Percentiles rank a stretch among this genome's conserved stretches.
Evolutionary conservation across 2,888 invertebrate species (phyloP).

Genomic region (Clunio marinus): DNA sequence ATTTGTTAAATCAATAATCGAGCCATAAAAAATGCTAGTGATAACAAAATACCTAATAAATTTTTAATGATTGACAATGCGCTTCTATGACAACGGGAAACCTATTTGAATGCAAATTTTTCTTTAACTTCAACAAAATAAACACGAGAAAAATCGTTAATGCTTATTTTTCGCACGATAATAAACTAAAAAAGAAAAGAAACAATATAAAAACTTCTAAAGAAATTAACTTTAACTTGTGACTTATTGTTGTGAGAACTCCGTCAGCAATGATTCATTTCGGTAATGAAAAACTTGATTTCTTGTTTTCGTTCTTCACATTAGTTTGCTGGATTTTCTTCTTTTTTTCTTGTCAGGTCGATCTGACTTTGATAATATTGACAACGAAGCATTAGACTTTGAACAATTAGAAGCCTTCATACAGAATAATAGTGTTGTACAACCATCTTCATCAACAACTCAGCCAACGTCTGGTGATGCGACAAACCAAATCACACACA

Average conservation of each 20-base stretch:
- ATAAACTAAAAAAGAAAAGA: background rate
- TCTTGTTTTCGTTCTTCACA: background rate
- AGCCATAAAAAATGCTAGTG: conserved; percentile 37
- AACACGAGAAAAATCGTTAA: background rate
- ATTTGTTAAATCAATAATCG: conserved; percentile 39
- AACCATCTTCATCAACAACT: conserved; percentile 42
- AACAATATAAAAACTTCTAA: no score
- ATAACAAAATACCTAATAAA: conserved; percentile 39
- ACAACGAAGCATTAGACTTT: conserved; percentile 76
- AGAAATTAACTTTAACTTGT: conserved; percentile 17
- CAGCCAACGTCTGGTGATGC: conserved; percentile 45
- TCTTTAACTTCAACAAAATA: background rate
- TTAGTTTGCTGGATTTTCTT: no score
- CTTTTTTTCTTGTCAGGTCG: conserved; percentile 67
- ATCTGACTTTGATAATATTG: conserved; percentile 76
- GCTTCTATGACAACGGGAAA: conserved; percentile 19
- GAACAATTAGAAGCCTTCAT: conserved; percentile 83
- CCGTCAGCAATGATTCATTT: conserved; percentile 36
- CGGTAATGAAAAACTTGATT: background rate
- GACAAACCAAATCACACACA: background rate
- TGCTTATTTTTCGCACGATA: background rate
- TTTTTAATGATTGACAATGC: conserved; percentile 34
- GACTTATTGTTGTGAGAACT: no score
- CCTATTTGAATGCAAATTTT: conserved; percentile 17
- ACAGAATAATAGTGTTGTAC: conserved; percentile 61